These are phyloP conservation scores for Lepidochrysops patricia DNA, from an alignment of 2,888 invertebrate genomes.

Conservation along the genomic window DNA sequence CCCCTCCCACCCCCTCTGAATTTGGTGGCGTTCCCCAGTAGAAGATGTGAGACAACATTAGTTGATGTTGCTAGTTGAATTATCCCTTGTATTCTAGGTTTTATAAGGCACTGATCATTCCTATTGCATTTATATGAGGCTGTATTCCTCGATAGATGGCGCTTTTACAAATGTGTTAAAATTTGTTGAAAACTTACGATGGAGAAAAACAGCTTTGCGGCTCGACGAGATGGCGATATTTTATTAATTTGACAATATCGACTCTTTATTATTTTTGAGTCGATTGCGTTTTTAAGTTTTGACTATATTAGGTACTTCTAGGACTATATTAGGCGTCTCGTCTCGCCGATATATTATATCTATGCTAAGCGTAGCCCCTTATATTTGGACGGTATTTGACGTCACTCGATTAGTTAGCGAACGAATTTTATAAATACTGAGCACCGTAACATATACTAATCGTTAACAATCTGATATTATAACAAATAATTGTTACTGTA, in stretches of 20 bases:
- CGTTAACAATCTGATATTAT: conserved; percentile 51
- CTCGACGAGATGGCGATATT: background rate
- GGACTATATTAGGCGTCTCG: too few relatives aligned
- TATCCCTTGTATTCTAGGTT: conserved; percentile 4
- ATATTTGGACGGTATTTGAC: conserved; percentile 44
- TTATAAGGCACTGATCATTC: conserved; percentile 10
- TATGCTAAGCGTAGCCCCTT: conserved; percentile 53
- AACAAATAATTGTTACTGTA: conserved; percentile 66
- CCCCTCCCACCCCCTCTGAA: background rate
- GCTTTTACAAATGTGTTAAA: background rate
- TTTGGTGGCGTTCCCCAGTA: background rate
- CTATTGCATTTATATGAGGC: background rate
- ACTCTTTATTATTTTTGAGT: background rate
- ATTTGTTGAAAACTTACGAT: background rate
- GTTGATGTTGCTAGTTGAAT: background rate
- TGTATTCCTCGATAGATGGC: background rate
- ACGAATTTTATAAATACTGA: conserved; percentile 69
- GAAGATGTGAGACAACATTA: background rate
- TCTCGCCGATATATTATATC: conserved; percentile 41
- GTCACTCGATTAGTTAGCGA: conserved; percentile 67
- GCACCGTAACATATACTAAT: conserved; percentile 66
- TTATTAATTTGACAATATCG: background rate
- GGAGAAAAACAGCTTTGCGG: background rate
- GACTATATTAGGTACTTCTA: background rate
- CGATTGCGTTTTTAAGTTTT: background rate